These are phyloP conservation scores for Dromiciops gliroides DNA, from an alignment of 2,113 vertebrate species.

Conservation along the genomic window DNA sequence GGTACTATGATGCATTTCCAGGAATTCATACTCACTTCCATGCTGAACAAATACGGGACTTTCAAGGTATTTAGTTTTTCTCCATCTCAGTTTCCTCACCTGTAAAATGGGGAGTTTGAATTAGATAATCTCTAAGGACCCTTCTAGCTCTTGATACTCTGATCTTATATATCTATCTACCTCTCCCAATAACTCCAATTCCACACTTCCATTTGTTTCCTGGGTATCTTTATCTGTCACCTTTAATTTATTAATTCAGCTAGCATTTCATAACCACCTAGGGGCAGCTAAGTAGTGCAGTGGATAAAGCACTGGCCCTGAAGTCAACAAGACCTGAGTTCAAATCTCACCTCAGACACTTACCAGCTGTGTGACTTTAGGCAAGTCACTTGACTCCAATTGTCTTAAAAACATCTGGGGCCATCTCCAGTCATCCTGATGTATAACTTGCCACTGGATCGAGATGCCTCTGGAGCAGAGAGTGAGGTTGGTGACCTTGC, in stretches of 20 bases:
- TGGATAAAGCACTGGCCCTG: too few species aligned
- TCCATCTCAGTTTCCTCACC: not conserved
- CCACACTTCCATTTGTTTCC: not conserved
- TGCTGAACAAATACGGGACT: not conserved
- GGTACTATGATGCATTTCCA: not conserved
- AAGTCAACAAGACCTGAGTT: too few species aligned
- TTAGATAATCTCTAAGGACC: not conserved
- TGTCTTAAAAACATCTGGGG: too few species aligned
- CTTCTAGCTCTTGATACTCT: not conserved
- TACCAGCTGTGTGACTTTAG: too few species aligned
- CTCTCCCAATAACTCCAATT: not conserved
- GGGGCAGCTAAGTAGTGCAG: too few species aligned
- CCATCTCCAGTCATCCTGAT: too few species aligned
- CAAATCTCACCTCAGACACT: too few species aligned
- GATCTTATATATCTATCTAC: not conserved
- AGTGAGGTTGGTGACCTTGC: too few species aligned
- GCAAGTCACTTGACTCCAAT: too few species aligned
- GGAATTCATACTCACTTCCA: not conserved
- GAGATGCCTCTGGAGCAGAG: too few species aligned
- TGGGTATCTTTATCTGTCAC: not conserved
- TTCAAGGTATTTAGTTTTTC: not conserved
- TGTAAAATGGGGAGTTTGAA: not conserved
- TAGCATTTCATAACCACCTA: not conserved
- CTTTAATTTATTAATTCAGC: not conserved
- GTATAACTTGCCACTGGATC: too few species aligned